Percentiles rank a stretch among this genome's conserved stretches.
Evolutionary conservation across 2,888 invertebrate species (phyloP).

Genomic region (Diplolepis rosae): DNA sequence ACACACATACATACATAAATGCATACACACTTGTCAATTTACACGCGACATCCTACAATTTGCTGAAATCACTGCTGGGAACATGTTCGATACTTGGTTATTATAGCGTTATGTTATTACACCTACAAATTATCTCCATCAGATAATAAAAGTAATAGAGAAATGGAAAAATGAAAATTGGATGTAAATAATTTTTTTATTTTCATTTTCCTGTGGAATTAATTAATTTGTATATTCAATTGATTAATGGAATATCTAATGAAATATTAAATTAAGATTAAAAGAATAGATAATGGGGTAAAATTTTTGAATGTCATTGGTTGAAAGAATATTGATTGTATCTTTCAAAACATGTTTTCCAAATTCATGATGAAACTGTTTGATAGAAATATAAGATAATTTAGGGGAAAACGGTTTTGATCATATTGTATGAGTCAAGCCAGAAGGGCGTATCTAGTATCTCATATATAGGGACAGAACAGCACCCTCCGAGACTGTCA

Average conservation of each 20-base stretch:
- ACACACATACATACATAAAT: not conserved
- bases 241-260: no score
- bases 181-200: not conserved
- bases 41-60: slow-evolving; percentile 17
- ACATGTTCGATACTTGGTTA: not conserved
- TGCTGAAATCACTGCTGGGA: slow-evolving; percentile 18
- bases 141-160: not conserved
- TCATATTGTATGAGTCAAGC: slow-evolving; percentile 6
- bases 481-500: slow-evolving; percentile 11
- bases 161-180: not conserved
- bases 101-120: not conserved
- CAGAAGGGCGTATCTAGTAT: slow-evolving; percentile 23
- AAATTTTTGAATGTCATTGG: no score
- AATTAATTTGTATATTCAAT: no score
- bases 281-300: no score
- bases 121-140: not conserved
- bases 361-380: not conserved
- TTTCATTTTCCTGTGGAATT: slow-evolving; percentile 25
- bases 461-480: not conserved
- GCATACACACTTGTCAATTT: not conserved
- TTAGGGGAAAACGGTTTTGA: not conserved
- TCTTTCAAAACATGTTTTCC: not conserved
- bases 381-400: not conserved
- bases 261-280: no score
- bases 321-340: no score